Conservation (phyloP, 1,140 invertebrate species). For the Calephelis nemesis region DNA sequence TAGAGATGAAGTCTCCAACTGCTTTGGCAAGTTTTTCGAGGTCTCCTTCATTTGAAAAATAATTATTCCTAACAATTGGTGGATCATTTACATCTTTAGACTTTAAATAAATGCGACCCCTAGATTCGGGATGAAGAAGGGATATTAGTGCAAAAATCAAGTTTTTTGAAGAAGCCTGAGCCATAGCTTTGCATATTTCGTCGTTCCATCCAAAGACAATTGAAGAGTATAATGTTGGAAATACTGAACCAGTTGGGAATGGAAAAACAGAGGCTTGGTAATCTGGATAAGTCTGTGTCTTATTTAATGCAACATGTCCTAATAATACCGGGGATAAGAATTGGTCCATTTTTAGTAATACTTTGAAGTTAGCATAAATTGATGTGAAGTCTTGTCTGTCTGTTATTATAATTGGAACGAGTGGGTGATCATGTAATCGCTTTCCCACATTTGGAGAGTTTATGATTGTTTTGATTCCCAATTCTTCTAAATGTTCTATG, state of each 20-base stretch:
- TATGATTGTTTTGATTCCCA: slow-evolving; percentile 59
- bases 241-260: slow-evolving; percentile 64
- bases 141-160: slow-evolving; percentile 89
- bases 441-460: slow-evolving; percentile 84
- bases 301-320: slow-evolving; percentile 37
- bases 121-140: slow-evolving; percentile 87
- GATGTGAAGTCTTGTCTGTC: slow-evolving; percentile 49
- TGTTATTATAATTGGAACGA: slow-evolving; percentile 82
- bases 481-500: slow-evolving; percentile 53
- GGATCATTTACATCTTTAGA: slow-evolving; percentile 90
- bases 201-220: slow-evolving; percentile 84
- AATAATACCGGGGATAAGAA: slow-evolving; percentile 37
- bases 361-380: slow-evolving; percentile 29
- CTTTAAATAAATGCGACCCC: slow-evolving; percentile 86
- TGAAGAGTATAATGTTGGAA: slow-evolving; percentile 84
- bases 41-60: slow-evolving; percentile 88
- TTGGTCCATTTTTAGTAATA: slow-evolving; percentile 32
- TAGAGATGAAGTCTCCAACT: slow-evolving; percentile 81
- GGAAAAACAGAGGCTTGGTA: slow-evolving; percentile 49
- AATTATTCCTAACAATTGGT: slow-evolving; percentile 93
- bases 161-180: slow-evolving; percentile 84
- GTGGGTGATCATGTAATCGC: slow-evolving; percentile 87
- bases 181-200: slow-evolving; percentile 41
- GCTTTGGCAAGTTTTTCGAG: slow-evolving; percentile 87
- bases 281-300: slow-evolving; percentile 48